Base-by-base conservation (phyloP, 30 jellyfish, hydroid and myxozoan species). In the Chrysaora quinquecirrha region DNA sequence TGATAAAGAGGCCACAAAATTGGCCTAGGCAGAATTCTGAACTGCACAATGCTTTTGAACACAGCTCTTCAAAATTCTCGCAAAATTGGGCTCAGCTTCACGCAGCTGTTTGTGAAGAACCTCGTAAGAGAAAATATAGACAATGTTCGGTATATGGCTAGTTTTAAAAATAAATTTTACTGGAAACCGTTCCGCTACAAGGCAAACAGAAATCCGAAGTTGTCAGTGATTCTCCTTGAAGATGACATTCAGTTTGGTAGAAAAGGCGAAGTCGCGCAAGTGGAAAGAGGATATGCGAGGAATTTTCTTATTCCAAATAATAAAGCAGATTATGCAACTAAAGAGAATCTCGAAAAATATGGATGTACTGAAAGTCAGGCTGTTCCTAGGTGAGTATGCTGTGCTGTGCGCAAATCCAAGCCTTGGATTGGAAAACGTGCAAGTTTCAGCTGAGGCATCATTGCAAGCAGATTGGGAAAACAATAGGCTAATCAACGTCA, bases 271-370 rank as follows among this genome's bases (percentile, higher is more conserved):
- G 84, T 87, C 61, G 96, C 80, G 0, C 56, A 76, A 70, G 96
- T 78, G 16, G 90, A 87, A 68, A 74, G 90, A 21, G 96, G 96
- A 50, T 87, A 76, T 60, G 96, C 90, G 31, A 58, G 96, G 29
- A 81, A 73, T 60, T 70, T 34, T 38, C 83, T 87, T 0, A 77
- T 87, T 23, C 96, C 96, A 10, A 80, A 87, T 25, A 73, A 75
- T 1, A 76, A 25, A 29, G 96, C 96, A 14, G 87, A 75, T 29
- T 85, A 85, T 67, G 95, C 95, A 1, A 85, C 82, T 16, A 47
- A 64, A 27, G 95, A 85, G 46, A 85, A 85, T 27, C 47, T 74
- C 0, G 89, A 74, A 61, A 85, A 30, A 61, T 67, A 73, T 35
- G 84, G 80, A 1, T 38, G 65, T 61, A 60, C 71, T n/a, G 64